Conservation (phyloP, 2,888 invertebrate genomes). For the Drosophila flavopinicola region DNA sequence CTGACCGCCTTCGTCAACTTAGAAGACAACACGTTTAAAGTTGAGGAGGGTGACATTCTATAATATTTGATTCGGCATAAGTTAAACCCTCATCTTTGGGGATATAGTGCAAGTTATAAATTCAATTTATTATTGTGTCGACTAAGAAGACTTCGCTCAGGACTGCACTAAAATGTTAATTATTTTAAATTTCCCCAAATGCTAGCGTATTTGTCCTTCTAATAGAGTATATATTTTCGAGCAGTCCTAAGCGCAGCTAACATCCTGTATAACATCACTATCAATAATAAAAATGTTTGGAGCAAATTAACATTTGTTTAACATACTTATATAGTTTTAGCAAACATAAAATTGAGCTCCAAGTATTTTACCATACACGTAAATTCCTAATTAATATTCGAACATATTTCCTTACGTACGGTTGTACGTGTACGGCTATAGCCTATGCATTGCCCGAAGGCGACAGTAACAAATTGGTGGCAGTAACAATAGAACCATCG, state of each 20-base stretch:
- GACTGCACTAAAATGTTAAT: constrained; percentile 11
- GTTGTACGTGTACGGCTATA: not conserved
- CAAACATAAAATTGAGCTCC: not conserved
- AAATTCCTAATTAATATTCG: too few species aligned
- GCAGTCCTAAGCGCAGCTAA: constrained; percentile 24
- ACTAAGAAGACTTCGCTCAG: constrained; percentile 1
- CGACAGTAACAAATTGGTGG: constrained; percentile 47
- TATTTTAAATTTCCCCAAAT: too few species aligned
- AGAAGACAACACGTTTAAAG: constrained; percentile 44
- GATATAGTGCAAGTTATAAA: not conserved
- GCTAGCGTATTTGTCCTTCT: too few species aligned
- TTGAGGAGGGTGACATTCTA: constrained; percentile 58
- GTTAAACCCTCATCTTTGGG: too few species aligned
- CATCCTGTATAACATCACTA: too few species aligned
- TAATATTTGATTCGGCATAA: not conserved
- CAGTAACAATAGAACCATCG: constrained; percentile 27
- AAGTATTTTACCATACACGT: not conserved
- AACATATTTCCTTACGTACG: not conserved
- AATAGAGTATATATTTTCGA: not conserved
- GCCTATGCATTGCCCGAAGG: not conserved
- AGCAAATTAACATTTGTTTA: not conserved
- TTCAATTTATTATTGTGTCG: not conserved
- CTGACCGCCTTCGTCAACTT: constrained; percentile 14
- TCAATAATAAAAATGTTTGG: not conserved
- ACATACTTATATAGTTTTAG: not conserved